phyloP scores from a whole-genome alignment of 2,888 invertebrate species.

The Synergus umbraculus region DNA sequence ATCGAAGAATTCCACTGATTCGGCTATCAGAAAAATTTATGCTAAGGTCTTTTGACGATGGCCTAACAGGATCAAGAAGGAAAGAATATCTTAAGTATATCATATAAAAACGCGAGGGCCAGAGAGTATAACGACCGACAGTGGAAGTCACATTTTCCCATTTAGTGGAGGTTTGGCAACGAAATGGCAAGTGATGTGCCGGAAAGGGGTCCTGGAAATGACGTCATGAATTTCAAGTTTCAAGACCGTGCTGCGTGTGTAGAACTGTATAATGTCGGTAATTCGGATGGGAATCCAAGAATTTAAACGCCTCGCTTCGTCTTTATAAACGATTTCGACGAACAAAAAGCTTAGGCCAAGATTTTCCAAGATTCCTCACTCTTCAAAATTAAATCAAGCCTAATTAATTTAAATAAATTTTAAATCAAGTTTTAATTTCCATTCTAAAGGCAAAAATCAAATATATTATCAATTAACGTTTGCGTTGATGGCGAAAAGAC shows the following conservation, averaged over 20 bases:
- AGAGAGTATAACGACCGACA: slow-evolving; percentile 41
- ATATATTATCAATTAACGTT: no score
- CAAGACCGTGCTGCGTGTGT: slow-evolving; percentile 16
- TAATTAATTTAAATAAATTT: not conserved
- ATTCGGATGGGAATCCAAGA: slow-evolving; percentile 29
- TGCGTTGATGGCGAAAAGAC: no score
- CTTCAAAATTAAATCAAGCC: not conserved
- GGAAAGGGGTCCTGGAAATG: slow-evolving; percentile 53
- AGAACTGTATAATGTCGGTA: slow-evolving; percentile 25
- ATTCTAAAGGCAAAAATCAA: no score
- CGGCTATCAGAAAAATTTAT: slow-evolving; percentile 20
- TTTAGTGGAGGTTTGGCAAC: slow-evolving; percentile 50
- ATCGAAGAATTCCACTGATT: not conserved
- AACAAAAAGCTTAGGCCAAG: slow-evolving; percentile 25
- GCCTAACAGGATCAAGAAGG: slow-evolving; percentile 41
- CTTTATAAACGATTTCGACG: slow-evolving; percentile 25
- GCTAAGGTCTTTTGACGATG: slow-evolving; percentile 29
- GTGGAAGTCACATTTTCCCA: slow-evolving; percentile 48
- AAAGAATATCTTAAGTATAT: slow-evolving; percentile 42
- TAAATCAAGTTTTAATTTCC: no score
- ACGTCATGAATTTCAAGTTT: slow-evolving; percentile 60
- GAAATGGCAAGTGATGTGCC: slow-evolving; percentile 48
- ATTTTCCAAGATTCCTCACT: slow-evolving; percentile 14
- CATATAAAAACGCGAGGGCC: slow-evolving; percentile 42
- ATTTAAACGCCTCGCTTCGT: not conserved